Base-by-base conservation (phyloP, 2,113 vertebrate species). In the Heterochromis multidens region DNA sequence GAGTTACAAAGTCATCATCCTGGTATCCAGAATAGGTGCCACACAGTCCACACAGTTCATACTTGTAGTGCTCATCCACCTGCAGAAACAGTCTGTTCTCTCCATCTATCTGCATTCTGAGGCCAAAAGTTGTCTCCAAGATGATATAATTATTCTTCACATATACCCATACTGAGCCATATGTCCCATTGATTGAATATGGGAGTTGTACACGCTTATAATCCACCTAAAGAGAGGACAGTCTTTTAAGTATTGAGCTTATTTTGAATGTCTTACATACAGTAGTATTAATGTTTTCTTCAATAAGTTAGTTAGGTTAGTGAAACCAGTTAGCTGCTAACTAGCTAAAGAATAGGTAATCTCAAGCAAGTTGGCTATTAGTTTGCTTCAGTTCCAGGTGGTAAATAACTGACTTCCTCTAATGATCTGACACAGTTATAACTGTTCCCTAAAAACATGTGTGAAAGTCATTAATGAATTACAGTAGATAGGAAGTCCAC, bases 11-110 rank as follows among this genome's bases (percentile, higher is more conserved):
- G 81, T 97, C 96, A 79, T 97, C 96, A 0, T 86, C 90, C 70
- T 95, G 96, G 63, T 87, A 81, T 52, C 82, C 91, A 17, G 96
- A 96, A 86, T 95, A 97, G 29, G 95, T 96, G 23, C 96, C 96
- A 49, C 96, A 97, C 23, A 97, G 85, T 29, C 96, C 96, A 8
- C 96, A 96, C 57, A 96, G 77, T 54, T 92, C 87, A 27, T 94
- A 96, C 79, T 86, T 90, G 93, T 96, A 94, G 33, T 89, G 89
- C 59, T 97, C 96, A 59, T 96, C 96, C 37, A 97, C 94, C 63
- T 94, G 94, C 29, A 97, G 90, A 86, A 96, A 96, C 14, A 97
- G 89, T 46, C 96, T 91, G 65, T 94, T 84, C 61, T 95, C 65
- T 10, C 94, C 92, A 59, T 96, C 95, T 27, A 96, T 92, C 25